Base-by-base conservation (phyloP, 2,113 vertebrate species). In the Odobenus rosmarus region DNA sequence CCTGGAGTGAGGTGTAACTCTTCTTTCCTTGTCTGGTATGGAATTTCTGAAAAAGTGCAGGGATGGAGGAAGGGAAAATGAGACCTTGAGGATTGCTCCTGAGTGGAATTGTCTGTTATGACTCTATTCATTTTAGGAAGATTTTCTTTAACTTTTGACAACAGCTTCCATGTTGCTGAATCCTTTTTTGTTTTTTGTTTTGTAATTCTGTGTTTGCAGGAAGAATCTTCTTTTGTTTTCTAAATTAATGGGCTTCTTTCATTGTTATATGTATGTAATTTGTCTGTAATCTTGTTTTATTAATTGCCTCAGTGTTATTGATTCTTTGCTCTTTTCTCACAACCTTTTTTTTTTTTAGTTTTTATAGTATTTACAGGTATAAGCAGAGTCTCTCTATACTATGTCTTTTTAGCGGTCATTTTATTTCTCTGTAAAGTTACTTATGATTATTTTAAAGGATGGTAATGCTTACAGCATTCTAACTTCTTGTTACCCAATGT, bases 401-500 rank as follows among this genome's bases (percentile, higher is more conserved):
- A 94, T 92, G 23, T 92, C 64, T 83, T 93, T 97, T 79, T 51
- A 87, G n/a, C 10, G 46, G 19, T 89, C 51, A 92, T 59, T 83
- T 89, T 95, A 88, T 96, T 97, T 91, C 67, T 89, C 51, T 93
- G 28, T 77, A 96, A 89, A 92, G 18, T 62, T 89, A 86, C 26
- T 74, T 72, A 36, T 61, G 69, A 3, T 95, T 92, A 76, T 95
- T 91, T 95, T 89, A 84, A 53, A 82, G 28, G 59, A 85, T 64
- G 14, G 42, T 81, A 84, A 94, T 88, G 39, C 8, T 39, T 95
- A 77, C 3, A 95, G 19, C 28, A 88, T 92, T 96, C 49, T 89
- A 24, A 62, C 39, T 95, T 95, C 53, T 90, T 67, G 4, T 82
- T 86, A 53, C 33, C 7, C 88, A 80, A n/a, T 39, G 91, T 95